Percentiles rank a stretch among this genome's conserved stretches.
phyloP scores from a whole-genome alignment of 2,797 vertebrate species.

The Acanthurus lineatus region DNA sequence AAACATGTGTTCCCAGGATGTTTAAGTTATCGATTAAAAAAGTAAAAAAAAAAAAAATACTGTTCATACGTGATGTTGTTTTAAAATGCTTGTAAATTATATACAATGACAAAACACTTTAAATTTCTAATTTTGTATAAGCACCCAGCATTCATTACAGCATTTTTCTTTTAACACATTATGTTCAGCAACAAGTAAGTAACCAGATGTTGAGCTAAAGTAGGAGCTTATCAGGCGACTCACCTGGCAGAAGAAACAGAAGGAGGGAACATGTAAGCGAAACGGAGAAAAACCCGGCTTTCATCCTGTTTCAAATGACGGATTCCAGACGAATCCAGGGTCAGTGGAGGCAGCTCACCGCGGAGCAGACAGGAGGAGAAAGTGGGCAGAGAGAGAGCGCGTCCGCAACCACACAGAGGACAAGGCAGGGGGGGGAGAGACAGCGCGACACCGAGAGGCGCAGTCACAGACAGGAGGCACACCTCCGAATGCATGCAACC shows the following conservation, averaged over 20 bases:
- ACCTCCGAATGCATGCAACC: constrained; percentile 5
- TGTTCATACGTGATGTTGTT: not conserved
- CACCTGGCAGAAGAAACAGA: constrained; percentile 76
- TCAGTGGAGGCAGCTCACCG: constrained; percentile 49
- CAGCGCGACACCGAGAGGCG: constrained; percentile 30
- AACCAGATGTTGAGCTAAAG: not conserved
- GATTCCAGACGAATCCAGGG: constrained; percentile 46
- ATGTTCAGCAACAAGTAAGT: constrained; percentile 70
- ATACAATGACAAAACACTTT: not conserved
- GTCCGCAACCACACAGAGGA: constrained; percentile 38
- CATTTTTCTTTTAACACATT: not conserved
- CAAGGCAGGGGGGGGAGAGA: constrained; percentile 47
- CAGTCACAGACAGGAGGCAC: constrained; percentile 35
- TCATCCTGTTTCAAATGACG: constrained; percentile 73
- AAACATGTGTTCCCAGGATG: not conserved
- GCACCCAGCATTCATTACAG: not conserved
- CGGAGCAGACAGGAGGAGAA: constrained; percentile 53
- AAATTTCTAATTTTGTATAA: not conserved
- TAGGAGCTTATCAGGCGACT: constrained; percentile 44
- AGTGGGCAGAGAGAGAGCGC: constrained; percentile 57
- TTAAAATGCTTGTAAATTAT: not conserved
- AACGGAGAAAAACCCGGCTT: constrained; percentile 42
- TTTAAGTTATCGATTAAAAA: not conserved
- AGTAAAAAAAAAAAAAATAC: not conserved
- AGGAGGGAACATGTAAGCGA: constrained; percentile 60